Percentiles rank a stretch among this genome's conserved stretches.
Evolutionary conservation across 2,113 vertebrate species (phyloP).

Genomic region (Lynx canadensis): DNA sequence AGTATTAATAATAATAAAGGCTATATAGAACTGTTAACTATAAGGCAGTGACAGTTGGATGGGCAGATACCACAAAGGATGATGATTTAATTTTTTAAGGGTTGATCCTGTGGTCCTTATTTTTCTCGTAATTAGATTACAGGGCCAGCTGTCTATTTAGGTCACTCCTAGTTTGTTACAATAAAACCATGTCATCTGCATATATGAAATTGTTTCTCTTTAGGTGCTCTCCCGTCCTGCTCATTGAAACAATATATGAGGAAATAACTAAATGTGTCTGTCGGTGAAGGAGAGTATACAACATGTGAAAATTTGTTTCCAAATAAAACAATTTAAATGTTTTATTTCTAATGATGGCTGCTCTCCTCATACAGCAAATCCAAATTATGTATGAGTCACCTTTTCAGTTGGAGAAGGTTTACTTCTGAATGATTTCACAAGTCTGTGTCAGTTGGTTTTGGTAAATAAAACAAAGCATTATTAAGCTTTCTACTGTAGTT

Average conservation of each 20-base stretch:
- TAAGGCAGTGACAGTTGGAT: neutral
- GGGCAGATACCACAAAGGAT: neutral
- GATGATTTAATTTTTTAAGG: neutral
- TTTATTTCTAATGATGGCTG: slow-evolving; percentile 45
- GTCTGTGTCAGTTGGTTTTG: neutral
- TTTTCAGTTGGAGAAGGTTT: slow-evolving; percentile 33
- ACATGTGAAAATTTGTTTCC: slow-evolving; percentile 38
- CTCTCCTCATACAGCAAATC: neutral
- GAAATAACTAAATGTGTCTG: slow-evolving; percentile 14
- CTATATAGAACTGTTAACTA: neutral
- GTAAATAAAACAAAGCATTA: slow-evolving; percentile 36
- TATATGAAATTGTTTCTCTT: slow-evolving; percentile 40
- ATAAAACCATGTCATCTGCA: neutral
- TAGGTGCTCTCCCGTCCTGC: neutral
- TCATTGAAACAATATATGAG: neutral
- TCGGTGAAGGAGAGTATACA: slow-evolving; percentile 6
- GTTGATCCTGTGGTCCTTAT: neutral
- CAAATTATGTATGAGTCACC: neutral
- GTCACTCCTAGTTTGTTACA: slow-evolving; percentile 47
- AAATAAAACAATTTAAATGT: slow-evolving; percentile 17
- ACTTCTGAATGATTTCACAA: slow-evolving; percentile 32
- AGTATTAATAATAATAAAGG: too few species aligned
- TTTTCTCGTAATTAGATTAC: slow-evolving; percentile 30
- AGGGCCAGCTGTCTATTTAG: slow-evolving; percentile 32
- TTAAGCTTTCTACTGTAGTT: slow-evolving; percentile 12